Conservation (phyloP, 1,140 invertebrate genomes). For the Caenorhabditis remanei region DNA sequence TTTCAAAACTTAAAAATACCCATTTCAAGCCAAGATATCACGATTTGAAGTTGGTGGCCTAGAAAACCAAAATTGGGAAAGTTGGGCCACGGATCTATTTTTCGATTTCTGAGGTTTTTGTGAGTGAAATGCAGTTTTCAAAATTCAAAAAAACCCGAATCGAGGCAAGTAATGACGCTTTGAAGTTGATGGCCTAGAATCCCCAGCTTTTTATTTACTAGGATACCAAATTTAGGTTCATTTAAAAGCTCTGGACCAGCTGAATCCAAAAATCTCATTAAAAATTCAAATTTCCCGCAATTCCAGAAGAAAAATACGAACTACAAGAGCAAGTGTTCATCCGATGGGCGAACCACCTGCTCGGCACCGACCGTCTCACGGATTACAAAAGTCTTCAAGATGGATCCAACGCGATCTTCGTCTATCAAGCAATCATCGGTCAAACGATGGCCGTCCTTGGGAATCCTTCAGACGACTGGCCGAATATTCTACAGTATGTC, state of each 20-base stretch:
- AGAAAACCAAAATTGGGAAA: too few species aligned
- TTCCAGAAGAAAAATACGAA: slow-evolving; percentile 68
- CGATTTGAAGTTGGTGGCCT: too few species aligned
- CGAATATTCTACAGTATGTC: slow-evolving; percentile 64
- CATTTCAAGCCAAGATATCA: too few species aligned
- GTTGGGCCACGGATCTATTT: too few species aligned
- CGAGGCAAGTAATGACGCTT: too few species aligned
- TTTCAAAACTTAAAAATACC: too few species aligned
- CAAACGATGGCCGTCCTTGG: slow-evolving; percentile 61
- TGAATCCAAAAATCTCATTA: too few species aligned
- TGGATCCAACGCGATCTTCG: slow-evolving; percentile 62
- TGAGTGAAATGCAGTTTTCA: not conserved
- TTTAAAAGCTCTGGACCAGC: too few species aligned
- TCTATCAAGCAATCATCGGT: slow-evolving; percentile 39
- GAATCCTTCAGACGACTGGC: slow-evolving; percentile 70
- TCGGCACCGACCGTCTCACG: slow-evolving; percentile 68
- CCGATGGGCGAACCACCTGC: slow-evolving; percentile 73
- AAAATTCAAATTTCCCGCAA: not conserved
- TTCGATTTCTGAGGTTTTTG: too few species aligned
- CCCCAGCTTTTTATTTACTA: not conserved
- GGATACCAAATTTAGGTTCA: too few species aligned
- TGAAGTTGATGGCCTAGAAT: not conserved
- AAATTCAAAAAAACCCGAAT: too few species aligned
- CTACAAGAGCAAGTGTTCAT: slow-evolving; percentile 75
- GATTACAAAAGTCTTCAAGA: slow-evolving; percentile 68